phyloP scores from a whole-genome alignment of 2,113 vertebrate species.

The Gasterosteus aculeatus region DNA sequence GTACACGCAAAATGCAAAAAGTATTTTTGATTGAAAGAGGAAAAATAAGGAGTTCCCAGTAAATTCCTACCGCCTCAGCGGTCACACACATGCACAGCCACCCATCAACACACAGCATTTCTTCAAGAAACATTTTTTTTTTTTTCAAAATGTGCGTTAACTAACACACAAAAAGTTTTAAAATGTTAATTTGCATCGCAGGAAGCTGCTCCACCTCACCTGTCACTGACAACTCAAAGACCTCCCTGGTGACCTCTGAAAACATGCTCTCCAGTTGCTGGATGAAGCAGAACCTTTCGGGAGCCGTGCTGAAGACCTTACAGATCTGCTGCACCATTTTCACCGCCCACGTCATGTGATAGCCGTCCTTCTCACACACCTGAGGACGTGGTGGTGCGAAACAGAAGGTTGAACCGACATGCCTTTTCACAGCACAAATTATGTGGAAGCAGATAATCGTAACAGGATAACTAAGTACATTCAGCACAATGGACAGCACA shows the following conservation, averaged over 20 bases:
- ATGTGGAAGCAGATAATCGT: background rate
- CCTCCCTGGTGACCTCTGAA: conserved; percentile 82
- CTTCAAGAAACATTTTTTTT: background rate
- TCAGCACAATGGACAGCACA: conserved; percentile 9
- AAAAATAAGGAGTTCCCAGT: conserved; percentile 2
- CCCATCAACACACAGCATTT: background rate
- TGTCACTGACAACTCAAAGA: conserved; percentile 78
- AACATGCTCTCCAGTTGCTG: conserved; percentile 86
- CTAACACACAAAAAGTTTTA: background rate
- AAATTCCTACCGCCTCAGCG: conserved; percentile 22
- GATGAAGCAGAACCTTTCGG: conserved; percentile 84
- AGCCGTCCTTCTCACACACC: conserved; percentile 93
- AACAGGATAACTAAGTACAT: background rate
- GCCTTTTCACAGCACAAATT: background rate
- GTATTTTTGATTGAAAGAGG: conserved; percentile 16
- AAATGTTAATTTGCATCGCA: background rate
- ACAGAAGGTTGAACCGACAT: background rate
- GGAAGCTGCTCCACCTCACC: conserved; percentile 69
- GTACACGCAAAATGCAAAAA: background rate
- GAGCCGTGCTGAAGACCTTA: conserved; percentile 75
- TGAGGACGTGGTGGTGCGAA: conserved; percentile 45
- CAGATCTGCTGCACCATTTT: conserved; percentile 88
- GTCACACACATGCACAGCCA: background rate
- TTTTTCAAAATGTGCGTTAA: background rate
- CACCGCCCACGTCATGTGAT: conserved; percentile 90